Percentiles rank a stretch among this genome's conserved stretches.
Conservation (phyloP, 2,888 invertebrate species). For the Neria commutata region DNA sequence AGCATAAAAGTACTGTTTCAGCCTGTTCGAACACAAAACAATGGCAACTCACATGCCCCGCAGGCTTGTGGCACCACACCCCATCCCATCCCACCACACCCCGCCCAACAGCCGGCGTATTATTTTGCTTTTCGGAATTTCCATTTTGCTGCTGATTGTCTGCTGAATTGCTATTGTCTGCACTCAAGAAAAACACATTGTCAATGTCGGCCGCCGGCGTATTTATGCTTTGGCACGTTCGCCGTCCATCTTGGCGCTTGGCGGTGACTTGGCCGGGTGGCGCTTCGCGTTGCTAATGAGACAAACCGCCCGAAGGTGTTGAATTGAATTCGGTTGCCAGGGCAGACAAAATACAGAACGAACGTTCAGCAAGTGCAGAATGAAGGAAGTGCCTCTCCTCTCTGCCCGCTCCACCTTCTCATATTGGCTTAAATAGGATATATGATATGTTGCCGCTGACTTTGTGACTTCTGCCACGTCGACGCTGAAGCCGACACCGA, state of each 20-base stretch:
- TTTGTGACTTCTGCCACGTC: background rate
- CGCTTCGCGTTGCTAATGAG: constrained; percentile 50
- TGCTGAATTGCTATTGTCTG: constrained; percentile 24
- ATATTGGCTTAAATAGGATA: background rate
- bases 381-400: no score
- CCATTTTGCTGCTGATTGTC: no score
- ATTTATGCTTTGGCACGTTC: constrained; percentile 52
- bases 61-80: background rate
- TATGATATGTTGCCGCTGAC: background rate
- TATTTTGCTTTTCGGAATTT: background rate
- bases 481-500: background rate
- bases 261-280: no score
- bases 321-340: constrained; percentile 24
- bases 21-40: constrained; percentile 4
- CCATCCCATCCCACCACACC: background rate
- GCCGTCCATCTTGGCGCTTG: background rate
- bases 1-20: no score
- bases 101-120: no score
- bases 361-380: no score
- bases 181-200: constrained; percentile 34
- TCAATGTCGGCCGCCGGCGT: constrained; percentile 43
- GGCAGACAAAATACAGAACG: constrained; percentile 3
- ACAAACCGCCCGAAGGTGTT: constrained; percentile 53
- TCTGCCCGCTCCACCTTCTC: no score
- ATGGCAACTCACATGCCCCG: background rate